Evolutionary conservation across 1,140 invertebrate species (phyloP).

Genomic region (Saccostrea glomerata): DNA sequence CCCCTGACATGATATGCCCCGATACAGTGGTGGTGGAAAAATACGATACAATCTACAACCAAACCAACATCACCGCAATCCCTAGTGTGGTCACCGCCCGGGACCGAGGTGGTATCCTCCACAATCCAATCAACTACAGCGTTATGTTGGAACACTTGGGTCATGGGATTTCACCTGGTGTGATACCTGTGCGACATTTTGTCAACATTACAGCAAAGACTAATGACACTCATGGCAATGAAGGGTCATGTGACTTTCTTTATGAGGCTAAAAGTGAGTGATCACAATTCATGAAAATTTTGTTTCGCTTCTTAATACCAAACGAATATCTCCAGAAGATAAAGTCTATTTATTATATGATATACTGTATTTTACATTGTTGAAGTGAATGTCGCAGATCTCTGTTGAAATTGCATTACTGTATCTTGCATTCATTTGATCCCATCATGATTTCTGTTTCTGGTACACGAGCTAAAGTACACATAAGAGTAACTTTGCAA

Average conservation of each 20-base stretch:
- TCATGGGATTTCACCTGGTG: neutral
- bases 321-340: too few species aligned
- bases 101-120: neutral
- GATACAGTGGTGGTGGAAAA: constrained; percentile 42
- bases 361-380: too few species aligned
- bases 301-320: too few species aligned
- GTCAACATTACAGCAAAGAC: constrained; percentile 59
- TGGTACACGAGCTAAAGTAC: too few species aligned
- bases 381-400: too few species aligned
- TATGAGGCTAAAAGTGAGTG: constrained; percentile 64
- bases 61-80: neutral
- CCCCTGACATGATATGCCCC: constrained; percentile 57
- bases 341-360: too few species aligned
- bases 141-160: neutral
- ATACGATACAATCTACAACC: constrained; percentile 32
- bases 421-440: too few species aligned
- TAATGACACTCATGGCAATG: constrained; percentile 54
- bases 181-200: constrained; percentile 18
- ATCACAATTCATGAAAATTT: too few species aligned
- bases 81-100: neutral
- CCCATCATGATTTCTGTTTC: too few species aligned
- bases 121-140: neutral
- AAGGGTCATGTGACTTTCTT: constrained; percentile 59
- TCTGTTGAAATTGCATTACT: too few species aligned
- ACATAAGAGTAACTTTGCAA: neutral